Conservation (phyloP, 1,140 invertebrate genomes). For the Pogonus chalceus region DNA sequence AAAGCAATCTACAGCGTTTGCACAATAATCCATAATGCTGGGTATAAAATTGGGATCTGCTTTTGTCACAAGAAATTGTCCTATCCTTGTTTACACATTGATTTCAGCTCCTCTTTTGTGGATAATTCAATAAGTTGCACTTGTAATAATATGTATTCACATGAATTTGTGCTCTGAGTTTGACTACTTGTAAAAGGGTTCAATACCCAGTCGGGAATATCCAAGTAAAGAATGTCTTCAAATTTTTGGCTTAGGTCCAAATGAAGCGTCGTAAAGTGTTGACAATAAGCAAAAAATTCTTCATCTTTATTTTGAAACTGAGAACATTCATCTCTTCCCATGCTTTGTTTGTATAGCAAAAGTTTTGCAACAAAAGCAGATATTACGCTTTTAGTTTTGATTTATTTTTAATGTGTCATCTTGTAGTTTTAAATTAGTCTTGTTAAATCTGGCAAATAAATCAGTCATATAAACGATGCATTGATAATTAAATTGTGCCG, state of each 20-base stretch:
- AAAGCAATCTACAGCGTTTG: conserved; percentile 18
- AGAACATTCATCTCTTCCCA: conserved; percentile 9
- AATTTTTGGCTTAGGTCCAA: conserved; percentile 18
- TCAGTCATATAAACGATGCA: conserved; percentile 32
- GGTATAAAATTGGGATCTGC: conserved; percentile 16
- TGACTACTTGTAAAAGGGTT: conserved; percentile 14
- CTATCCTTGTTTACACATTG: conserved; percentile 18
- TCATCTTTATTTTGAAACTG: conserved; percentile 13
- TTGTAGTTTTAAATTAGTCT: conserved; percentile 28
- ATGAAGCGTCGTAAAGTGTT: conserved; percentile 11
- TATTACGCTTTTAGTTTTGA: conserved; percentile 16
- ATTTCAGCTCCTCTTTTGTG: conserved; percentile 17
- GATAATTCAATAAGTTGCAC: conserved; percentile 17
- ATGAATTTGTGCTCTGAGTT: conserved; percentile 7
- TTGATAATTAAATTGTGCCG: conserved; percentile 24
- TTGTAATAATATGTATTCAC: conserved; percentile 16
- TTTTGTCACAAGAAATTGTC: conserved; percentile 17
- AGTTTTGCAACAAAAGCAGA: conserved; percentile 13
- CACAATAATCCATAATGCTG: conserved; percentile 17
- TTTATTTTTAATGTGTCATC: conserved; percentile 18
- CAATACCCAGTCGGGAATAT: conserved; percentile 17
- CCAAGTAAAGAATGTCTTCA: conserved; percentile 19
- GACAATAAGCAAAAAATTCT: conserved; percentile 1
- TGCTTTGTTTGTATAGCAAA: conserved; percentile 14
- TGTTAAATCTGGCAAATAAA: conserved; percentile 24